Percentiles rank a stretch among this genome's conserved stretches.
These are phyloP conservation scores for Catostomus latipinnis DNA, from an alignment of 2,797 vertebrate genomes.

Conservation along the genomic window DNA sequence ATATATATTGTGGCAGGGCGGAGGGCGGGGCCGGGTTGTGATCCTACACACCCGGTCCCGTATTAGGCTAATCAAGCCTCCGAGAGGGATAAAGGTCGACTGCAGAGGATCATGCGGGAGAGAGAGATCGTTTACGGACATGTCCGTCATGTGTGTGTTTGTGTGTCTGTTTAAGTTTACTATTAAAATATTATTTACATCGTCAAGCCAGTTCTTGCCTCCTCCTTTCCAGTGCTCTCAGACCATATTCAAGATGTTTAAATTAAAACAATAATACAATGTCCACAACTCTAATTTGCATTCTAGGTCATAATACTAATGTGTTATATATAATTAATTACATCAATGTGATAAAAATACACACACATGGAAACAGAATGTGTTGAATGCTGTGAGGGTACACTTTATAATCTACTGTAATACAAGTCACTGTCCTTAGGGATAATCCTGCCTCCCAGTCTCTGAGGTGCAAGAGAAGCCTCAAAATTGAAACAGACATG, in stretches of 20 bases:
- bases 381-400: background rate
- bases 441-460: constrained; percentile 16
- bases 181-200: too few relatives aligned
- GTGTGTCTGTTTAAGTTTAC: too few relatives aligned
- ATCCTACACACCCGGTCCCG: too few relatives aligned
- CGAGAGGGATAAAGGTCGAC: too few relatives aligned
- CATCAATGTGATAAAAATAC: constrained; percentile 1
- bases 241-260: background rate
- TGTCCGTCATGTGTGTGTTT: too few relatives aligned
- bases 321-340: background rate
- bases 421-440: constrained; percentile 34
- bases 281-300: background rate
- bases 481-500: constrained; percentile 46
- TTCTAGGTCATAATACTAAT: background rate
- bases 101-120: too few relatives aligned
- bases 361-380: constrained; percentile 1
- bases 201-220: too few relatives aligned
- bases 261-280: background rate
- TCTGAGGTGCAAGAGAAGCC: constrained; percentile 29
- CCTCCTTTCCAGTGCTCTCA: background rate
- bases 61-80: too few relatives aligned
- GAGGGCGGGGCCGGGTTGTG: too few relatives aligned
- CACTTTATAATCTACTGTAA: constrained; percentile 34
- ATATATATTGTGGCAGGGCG: too few relatives aligned
- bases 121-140: too few relatives aligned